Evolutionary conservation across 2,797 vertebrate species (phyloP), one percentile per base, ranked within the genome.

Genomic region (Enteromius anoplus): DNA sequence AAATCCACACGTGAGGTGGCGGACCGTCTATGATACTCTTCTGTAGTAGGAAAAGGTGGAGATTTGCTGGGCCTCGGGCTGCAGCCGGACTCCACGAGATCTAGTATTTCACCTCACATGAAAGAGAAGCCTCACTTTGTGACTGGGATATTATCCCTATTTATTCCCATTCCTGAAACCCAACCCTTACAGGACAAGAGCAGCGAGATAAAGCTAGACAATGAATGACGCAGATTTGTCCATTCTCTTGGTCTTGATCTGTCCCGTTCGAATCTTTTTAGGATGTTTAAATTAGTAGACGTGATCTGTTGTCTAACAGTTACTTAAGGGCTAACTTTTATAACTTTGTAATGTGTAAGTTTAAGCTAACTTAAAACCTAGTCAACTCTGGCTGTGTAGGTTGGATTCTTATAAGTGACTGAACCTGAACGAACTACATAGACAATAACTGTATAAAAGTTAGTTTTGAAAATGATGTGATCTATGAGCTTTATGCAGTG

Each of bases 61-160:
- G 55, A 49, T 84, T 26, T 21, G 55, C 53, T 29, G 75, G 26
- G 76, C 42, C 17, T 17, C 14, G 2, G 76, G 55, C 40, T 55
- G 1, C 42, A 65, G 70, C 40, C 5, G 32, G 15, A 69, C 47
- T 80, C 47, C 29, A 68, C 6, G 12, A 71, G 7, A 78, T 70
- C 76, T 84, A 62, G 40, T 62, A 12, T 79, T 84, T 84, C 82
- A 73, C 75, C 29, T 26, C 21, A 53, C 76, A 64, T 84, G 66
- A 84, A 84, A 84, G 75, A 65, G 65, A 76, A 70, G 29, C 75
- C 26, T 70, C 53, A 37, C 53, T 62, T 58, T 78, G 82, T 71
- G 40, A 26, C 75, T 8, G 32, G n/a, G 45, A 65, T 49, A 84
- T 78, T 79, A 83, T 77, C 66, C 42, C 49, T 68, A 78, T 78